Evolutionary conservation across 2,888 invertebrate species (phyloP).

Genomic region (Sarcophaga variegata): DNA sequence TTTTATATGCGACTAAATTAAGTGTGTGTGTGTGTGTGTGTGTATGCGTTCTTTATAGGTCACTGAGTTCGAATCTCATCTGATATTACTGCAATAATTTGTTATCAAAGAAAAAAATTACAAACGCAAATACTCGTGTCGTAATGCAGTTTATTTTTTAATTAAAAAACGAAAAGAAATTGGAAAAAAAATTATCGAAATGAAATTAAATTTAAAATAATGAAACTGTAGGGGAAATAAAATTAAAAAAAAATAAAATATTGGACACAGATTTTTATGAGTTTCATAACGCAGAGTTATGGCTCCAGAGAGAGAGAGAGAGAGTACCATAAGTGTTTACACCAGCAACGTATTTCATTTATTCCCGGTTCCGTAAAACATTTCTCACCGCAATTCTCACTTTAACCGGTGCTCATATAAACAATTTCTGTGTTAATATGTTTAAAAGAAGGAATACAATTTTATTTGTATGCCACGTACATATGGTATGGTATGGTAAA

Average conservation of each 20-base stretch:
- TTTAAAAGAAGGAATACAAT: too few species aligned
- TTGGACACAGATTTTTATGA: too few species aligned
- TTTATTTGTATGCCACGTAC: not conserved
- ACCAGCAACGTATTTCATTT: too few species aligned
- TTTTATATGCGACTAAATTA: not conserved
- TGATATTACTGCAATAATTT: conserved; percentile 9
- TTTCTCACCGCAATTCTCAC: too few species aligned
- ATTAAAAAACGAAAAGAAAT: conserved; percentile 8
- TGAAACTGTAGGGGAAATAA: too few species aligned
- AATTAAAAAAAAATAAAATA: not conserved
- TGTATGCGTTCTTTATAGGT: conserved; percentile 38
- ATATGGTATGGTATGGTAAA: not conserved
- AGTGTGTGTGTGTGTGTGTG: not conserved
- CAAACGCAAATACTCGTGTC: not conserved
- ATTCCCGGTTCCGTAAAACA: too few species aligned
- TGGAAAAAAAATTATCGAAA: not conserved
- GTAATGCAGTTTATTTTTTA: not conserved
- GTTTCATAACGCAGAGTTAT: too few species aligned
- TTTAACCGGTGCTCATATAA: too few species aligned
- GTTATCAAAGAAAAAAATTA: not conserved
- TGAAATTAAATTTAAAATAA: conserved; percentile 1
- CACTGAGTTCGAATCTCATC: conserved; percentile 36
- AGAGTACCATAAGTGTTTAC: too few species aligned
- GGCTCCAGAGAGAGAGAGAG: too few species aligned
- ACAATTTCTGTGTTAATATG: too few species aligned